Evolutionary conservation across 2,888 invertebrate species (phyloP).

Genomic region (Netelia inedita): DNA sequence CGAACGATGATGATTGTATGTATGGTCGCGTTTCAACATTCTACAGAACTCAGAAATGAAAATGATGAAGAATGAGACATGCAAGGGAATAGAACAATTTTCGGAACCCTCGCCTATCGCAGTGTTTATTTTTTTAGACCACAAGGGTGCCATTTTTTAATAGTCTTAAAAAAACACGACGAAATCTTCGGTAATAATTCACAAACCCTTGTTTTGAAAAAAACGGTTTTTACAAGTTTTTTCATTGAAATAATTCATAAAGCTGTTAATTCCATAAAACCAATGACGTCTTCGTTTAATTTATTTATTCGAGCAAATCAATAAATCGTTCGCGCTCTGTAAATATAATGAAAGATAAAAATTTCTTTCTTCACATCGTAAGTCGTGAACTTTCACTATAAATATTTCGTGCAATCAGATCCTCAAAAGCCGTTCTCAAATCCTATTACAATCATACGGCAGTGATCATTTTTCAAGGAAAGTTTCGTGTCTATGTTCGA

Average conservation of each 20-base stretch:
- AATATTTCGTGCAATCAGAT: constrained; percentile 9
- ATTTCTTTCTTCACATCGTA: constrained; percentile 74
- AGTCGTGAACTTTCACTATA: constrained; percentile 13
- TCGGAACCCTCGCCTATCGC: background rate
- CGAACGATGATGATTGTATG: constrained; percentile 28
- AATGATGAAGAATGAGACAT: constrained; percentile 15
- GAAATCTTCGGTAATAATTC: no score
- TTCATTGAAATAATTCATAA: no score
- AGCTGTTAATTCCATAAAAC: no score
- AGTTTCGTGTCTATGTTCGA: background rate
- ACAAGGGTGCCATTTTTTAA: no score
- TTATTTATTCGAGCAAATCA: background rate
- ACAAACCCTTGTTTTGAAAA: no score
- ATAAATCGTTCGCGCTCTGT: background rate
- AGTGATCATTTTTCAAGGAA: background rate
- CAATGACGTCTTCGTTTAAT: no score
- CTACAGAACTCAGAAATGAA: constrained; percentile 27
- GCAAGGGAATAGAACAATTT: background rate
- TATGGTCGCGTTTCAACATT: constrained; percentile 58
- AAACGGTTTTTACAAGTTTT: no score
- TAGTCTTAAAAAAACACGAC: no score
- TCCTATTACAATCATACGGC: constrained; percentile 2
- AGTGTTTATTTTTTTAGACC: no score
- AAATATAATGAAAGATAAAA: constrained; percentile 40
- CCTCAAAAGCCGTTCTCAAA: background rate